Evolutionary conservation across 2,888 invertebrate species (phyloP).

Genomic region (Prosopocoilus inquinatus): DNA sequence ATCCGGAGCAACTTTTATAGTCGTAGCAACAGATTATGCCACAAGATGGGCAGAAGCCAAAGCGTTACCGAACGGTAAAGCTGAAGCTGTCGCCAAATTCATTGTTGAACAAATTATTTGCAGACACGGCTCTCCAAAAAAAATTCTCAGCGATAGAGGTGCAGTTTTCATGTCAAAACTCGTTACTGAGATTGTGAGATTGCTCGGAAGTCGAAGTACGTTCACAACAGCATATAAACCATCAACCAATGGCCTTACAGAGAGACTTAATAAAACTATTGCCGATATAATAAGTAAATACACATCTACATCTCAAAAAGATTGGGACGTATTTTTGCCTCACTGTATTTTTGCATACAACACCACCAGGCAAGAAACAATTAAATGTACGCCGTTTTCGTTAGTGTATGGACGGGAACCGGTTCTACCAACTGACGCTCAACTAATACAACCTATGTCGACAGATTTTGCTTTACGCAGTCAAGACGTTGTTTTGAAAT

Average conservation of each 20-base stretch:
- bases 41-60: slow-evolving; percentile 14
- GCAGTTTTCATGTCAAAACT: not conserved
- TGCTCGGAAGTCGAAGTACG: slow-evolving; percentile 6
- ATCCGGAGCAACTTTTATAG: slow-evolving; percentile 4
- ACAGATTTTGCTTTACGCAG: too few relatives aligned
- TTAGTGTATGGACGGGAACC: slow-evolving; percentile 8
- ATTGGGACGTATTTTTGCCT: not conserved
- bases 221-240: slow-evolving; percentile 8
- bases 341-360: not conserved
- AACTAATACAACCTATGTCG: not conserved
- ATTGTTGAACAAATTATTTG: slow-evolving; percentile 6
- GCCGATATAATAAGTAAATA: slow-evolving; percentile 7
- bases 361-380: not conserved
- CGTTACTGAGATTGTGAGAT: slow-evolving; percentile 8
- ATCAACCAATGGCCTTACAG: slow-evolving; percentile 12
- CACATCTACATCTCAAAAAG: not conserved
- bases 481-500: too few relatives aligned
- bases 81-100: slow-evolving; percentile 8
- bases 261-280: slow-evolving; percentile 14
- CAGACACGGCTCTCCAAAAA: not conserved
- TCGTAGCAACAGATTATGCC: slow-evolving; percentile 13
- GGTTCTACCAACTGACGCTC: not conserved
- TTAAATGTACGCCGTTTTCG: not conserved
- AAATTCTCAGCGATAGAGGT: slow-evolving; percentile 1
- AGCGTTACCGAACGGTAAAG: slow-evolving; percentile 10